Conservation (phyloP, 2,888 invertebrate species). For the Plutella xylostella region DNA sequence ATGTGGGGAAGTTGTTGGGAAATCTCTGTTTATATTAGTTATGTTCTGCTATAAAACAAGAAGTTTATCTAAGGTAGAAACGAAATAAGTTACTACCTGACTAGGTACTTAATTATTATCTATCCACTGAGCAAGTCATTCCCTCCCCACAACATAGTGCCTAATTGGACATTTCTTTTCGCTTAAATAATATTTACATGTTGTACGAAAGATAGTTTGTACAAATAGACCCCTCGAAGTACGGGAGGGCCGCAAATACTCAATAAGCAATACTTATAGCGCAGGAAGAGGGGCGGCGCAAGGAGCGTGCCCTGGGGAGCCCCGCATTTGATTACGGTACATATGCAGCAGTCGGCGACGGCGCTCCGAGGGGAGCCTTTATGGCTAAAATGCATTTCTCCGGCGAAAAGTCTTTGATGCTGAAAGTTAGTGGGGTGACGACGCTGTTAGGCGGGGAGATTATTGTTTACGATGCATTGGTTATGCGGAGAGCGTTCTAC, state of each 20-base stretch:
- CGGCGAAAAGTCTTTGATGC: constrained; percentile 25
- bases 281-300: constrained; percentile 24
- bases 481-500: no score
- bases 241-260: constrained; percentile 25
- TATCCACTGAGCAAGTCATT: no score
- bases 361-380: constrained; percentile 17
- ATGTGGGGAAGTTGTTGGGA: no score
- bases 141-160: no score
- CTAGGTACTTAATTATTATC: no score
- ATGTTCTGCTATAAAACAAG: no score
- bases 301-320: constrained; percentile 35
- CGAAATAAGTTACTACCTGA: no score
- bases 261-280: constrained; percentile 42
- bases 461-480: no score
- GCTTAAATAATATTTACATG: constrained; percentile 48
- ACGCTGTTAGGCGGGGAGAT: no score
- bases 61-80: no score
- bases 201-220: constrained; percentile 43
- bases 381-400: constrained; percentile 33
- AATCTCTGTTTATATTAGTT: no score
- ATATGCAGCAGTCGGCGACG: constrained; percentile 31
- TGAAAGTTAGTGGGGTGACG: constrained; percentile 16
- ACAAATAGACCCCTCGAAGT: constrained; percentile 21
- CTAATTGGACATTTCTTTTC: constrained; percentile 23
- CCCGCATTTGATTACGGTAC: constrained; percentile 44